Base-by-base conservation (phyloP, 2,888 invertebrate species). In the Leucophenga maculata region DNA sequence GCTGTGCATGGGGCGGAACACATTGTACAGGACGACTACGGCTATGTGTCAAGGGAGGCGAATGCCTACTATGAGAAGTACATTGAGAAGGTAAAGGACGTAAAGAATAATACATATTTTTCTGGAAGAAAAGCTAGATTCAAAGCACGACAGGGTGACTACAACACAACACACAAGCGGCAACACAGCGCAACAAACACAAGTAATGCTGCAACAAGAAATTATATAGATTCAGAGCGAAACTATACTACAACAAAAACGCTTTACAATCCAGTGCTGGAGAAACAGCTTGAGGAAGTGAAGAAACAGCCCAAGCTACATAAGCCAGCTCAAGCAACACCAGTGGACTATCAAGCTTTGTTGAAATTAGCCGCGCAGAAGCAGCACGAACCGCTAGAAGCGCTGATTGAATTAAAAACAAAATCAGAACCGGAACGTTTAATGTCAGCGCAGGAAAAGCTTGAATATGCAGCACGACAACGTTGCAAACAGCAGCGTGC, bases 21-120 rank as follows among this genome's bases (percentile, higher is more conserved):
- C 82, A 94, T 95, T 0, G 96, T 96, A 81, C 95, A 95, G 85
- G 97, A 97, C 89, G 96, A 97, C 85, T 97, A 96, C 85, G 97
- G 96, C 0, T 96, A 95, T 85, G 95, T 94, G 48, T 96, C 96
- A 0, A 93, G 93, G 79, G 94, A 94, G 86, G 94, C 95, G 1
- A 92, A 94, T 55, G 94, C 93, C 39, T 91, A 93, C 78, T 96
- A 96, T 86, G 92, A 93, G 76, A 95, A 95, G 87, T 92, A 96
- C 90, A 94, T 96, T 91, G 93, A 93, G 77, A 95, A 95, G 85
- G 95, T 95, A 78, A 31, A 32, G 3, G 85, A 88, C 60, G 87
- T 87, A 0, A 82, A 87, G 48, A 92, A 93, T 60, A 93, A 94
- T 77, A 93, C 94, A 1, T 92, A 93, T 75, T 94, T 94, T 85